phyloP scores from a whole-genome alignment of 2,113 vertebrate genomes.

The Epinephelus lanceolatus region DNA sequence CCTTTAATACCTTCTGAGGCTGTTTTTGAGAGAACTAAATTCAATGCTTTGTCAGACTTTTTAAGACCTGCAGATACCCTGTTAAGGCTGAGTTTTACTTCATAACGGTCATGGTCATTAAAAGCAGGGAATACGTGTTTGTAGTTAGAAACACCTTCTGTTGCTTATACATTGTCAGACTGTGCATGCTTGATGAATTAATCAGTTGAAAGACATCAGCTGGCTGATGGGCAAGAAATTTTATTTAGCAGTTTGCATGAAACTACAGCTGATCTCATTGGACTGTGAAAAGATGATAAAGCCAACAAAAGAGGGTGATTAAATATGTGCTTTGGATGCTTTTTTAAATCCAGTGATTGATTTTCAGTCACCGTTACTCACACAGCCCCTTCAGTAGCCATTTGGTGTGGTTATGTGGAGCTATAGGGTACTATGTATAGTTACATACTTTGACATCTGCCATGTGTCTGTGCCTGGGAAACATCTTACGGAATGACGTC shows the following conservation, averaged over 20 bases:
- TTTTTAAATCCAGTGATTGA: background rate
- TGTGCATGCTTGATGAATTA: constrained; percentile 2
- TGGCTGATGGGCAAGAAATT: background rate
- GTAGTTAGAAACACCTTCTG: background rate
- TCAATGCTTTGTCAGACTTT: background rate
- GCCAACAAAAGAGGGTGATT: background rate
- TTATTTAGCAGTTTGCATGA: constrained; percentile 24
- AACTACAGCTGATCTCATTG: constrained; percentile 6
- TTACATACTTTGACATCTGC: background rate
- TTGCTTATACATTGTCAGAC: background rate
- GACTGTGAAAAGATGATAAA: constrained; percentile 7
- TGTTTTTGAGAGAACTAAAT: background rate
- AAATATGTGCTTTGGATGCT: background rate
- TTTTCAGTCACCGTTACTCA: background rate
- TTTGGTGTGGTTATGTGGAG: background rate
- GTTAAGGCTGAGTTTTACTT: background rate
- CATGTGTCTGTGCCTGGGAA: background rate
- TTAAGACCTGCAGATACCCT: background rate
- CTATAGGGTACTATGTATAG: background rate
- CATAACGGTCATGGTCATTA: background rate
- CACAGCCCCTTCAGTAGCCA: too few relatives aligned
- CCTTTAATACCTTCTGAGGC: background rate
- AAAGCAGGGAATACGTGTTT: background rate
- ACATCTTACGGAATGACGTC: background rate
- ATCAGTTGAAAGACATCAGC: constrained; percentile 22